phyloP scores from a whole-genome alignment of 2,797 vertebrate genomes.

The Ambastaia sidthimunki region DNA sequence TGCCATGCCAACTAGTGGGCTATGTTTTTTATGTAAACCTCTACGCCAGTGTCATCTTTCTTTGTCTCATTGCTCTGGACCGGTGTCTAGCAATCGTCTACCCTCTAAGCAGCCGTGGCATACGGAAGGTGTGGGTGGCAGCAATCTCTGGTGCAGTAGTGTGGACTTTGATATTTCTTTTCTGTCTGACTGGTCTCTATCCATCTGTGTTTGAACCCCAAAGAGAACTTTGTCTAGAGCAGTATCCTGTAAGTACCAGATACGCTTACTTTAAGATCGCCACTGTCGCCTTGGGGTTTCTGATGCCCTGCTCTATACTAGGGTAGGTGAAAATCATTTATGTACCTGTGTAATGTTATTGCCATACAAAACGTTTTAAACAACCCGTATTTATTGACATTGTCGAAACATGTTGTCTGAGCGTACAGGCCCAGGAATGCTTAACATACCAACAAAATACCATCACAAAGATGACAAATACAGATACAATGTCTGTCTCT shows the following conservation, averaged over 20 bases:
- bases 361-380: background rate
- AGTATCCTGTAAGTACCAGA: conserved; percentile 74
- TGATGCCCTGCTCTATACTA: conserved; percentile 80
- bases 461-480: conserved; percentile 23
- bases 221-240: conserved; percentile 74
- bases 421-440: conserved; percentile 3
- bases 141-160: conserved; percentile 67
- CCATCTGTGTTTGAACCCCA: conserved; percentile 76
- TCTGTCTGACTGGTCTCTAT: conserved; percentile 77
- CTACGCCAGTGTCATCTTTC: conserved; percentile 80
- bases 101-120: conserved; percentile 76
- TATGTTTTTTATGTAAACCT: conserved; percentile 82
- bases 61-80: conserved; percentile 80
- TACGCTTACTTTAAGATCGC: conserved; percentile 79
- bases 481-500: conserved; percentile 41
- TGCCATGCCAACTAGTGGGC: conserved; percentile 77
- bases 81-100: conserved; percentile 82
- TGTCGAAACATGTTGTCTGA: conserved; percentile 2
- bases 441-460: conserved; percentile 9
- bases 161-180: conserved; percentile 78
- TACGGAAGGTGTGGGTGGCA: conserved; percentile 75
- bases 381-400: conserved; percentile 4
- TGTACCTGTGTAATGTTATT: background rate
- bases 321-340: conserved; percentile 71
- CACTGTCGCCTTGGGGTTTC: conserved; percentile 76